Conservation (phyloP, 1,140 invertebrate genomes). For the Eriocheir sinensis region DNA sequence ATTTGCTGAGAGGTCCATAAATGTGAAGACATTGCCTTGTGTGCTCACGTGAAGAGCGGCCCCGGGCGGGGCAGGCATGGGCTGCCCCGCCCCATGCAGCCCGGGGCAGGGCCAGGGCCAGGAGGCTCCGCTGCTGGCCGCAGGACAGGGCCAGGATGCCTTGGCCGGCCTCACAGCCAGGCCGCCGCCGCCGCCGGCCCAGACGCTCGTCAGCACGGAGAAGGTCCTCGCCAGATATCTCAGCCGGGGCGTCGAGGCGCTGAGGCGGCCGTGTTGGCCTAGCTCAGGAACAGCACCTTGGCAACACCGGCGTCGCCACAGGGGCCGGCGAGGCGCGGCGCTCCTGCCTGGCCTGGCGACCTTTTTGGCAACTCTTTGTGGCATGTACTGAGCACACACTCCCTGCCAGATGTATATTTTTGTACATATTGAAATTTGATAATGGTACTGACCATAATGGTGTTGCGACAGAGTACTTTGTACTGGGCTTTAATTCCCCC, state of each 20-base stretch:
- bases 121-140: no score
- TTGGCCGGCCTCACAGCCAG: not conserved
- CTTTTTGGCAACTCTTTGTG: constrained; percentile 60
- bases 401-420: constrained; percentile 77
- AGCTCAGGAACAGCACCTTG: not conserved
- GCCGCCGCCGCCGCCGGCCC: not conserved
- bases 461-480: constrained; percentile 71
- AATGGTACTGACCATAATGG: constrained; percentile 74
- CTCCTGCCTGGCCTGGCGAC: constrained; percentile 48
- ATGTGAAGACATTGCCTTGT: constrained; percentile 75
- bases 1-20: constrained; percentile 76
- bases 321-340: not conserved
- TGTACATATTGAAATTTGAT: constrained; percentile 76
- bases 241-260: not conserved
- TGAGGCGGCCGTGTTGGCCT: not conserved
- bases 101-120: not conserved
- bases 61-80: constrained; percentile 29
- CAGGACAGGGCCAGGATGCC: not conserved
- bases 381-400: constrained; percentile 74
- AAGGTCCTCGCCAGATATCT: not conserved
- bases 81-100: no score
- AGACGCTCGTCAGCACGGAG: not conserved
- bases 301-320: not conserved
- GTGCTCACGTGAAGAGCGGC: constrained; percentile 68
- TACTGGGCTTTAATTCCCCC: constrained; percentile 74